These are phyloP conservation scores for Paratilapia polleni DNA, from an alignment of 2,113 vertebrate genomes.

Conservation along the genomic window DNA sequence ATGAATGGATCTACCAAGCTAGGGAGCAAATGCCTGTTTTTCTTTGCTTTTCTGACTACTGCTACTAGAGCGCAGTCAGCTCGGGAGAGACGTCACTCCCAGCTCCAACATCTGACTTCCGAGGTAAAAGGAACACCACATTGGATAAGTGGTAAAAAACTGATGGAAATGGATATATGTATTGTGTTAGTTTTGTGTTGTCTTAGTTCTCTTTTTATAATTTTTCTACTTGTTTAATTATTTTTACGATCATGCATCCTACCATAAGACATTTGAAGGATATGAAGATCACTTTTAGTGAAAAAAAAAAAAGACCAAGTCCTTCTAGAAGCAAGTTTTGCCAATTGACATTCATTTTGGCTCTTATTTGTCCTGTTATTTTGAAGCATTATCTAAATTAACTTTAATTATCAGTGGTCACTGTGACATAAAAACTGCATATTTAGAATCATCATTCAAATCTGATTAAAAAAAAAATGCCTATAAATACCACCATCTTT, in stretches of 20 bases:
- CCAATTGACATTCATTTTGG: not conserved
- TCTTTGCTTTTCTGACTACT: no score
- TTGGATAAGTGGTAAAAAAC: no score
- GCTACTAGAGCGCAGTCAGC: no score
- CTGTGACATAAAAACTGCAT: not conserved
- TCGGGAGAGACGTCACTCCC: no score
- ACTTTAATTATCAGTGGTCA: not conserved
- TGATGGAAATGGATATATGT: no score
- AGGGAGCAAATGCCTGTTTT: not conserved
- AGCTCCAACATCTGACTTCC: no score
- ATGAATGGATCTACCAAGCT: not conserved
- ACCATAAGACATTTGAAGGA: not conserved
- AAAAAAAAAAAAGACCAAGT: not conserved
- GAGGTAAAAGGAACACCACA: no score
- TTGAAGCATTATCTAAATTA: not conserved
- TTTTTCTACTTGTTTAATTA: not conserved
- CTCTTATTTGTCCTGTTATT: not conserved
- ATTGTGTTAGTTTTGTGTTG: no score
- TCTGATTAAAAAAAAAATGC: not conserved
- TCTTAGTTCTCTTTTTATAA: not conserved
- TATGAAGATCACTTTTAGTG: not conserved
- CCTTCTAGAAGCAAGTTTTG: accelerated
- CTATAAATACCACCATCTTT: not conserved
- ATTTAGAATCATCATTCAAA: not conserved
- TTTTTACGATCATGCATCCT: not conserved